phyloP scores from a whole-genome alignment of 2,888 invertebrate genomes.

The Anarsia innoxiella region DNA sequence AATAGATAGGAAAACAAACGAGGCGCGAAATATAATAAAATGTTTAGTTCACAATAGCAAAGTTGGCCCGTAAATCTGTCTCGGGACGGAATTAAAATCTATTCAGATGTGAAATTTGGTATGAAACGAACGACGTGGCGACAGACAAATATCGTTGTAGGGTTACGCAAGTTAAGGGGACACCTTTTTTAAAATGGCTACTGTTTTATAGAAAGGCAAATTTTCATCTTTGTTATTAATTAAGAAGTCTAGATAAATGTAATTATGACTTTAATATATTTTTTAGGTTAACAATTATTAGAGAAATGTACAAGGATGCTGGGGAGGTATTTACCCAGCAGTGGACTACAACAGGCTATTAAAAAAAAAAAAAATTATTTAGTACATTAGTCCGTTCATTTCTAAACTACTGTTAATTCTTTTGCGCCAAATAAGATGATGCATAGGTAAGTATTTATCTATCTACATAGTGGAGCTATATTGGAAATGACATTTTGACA shows the following conservation, averaged over 20 bases:
- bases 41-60: constrained; percentile 52
- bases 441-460: too few relatives aligned
- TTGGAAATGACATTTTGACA: too few relatives aligned
- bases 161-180: constrained; percentile 36
- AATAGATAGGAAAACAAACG: constrained; percentile 34
- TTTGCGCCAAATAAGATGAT: too few relatives aligned
- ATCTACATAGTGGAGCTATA: too few relatives aligned
- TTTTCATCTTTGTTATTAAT: background rate
- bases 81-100: constrained; percentile 41
- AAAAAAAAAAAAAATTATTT: too few relatives aligned
- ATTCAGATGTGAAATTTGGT: constrained; percentile 38
- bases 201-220: background rate
- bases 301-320: too few relatives aligned
- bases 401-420: too few relatives aligned
- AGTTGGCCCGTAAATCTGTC: constrained; percentile 52
- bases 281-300: too few relatives aligned
- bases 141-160: constrained; percentile 44
- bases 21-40: constrained; percentile 41
- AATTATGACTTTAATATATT: background rate
- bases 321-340: too few relatives aligned
- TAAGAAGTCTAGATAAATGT: background rate
- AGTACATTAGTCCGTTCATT: too few relatives aligned
- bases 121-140: constrained; percentile 39
- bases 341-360: too few relatives aligned
- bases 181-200: constrained; percentile 17